Evolutionary conservation across 2,888 invertebrate genomes (phyloP).

Genomic region (Dryococelus australis): DNA sequence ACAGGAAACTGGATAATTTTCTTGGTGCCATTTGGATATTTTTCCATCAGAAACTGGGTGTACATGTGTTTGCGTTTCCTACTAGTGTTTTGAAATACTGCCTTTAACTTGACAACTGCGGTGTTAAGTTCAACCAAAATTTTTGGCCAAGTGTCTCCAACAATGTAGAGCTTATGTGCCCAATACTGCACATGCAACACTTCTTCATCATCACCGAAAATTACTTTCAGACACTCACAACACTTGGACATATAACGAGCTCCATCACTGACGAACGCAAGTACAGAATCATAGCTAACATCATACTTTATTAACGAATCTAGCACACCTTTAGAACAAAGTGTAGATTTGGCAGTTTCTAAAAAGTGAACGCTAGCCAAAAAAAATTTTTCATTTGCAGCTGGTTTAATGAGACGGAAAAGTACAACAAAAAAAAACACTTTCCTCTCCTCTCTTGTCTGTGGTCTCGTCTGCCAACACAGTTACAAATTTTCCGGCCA

Average conservation of each 20-base stretch:
- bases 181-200: slow-evolving; percentile 1
- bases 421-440: no score
- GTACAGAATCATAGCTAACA: background rate
- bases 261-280: slow-evolving; percentile 16
- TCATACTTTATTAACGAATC: no score
- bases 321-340: no score
- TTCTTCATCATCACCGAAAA: slow-evolving; percentile 1
- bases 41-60: background rate
- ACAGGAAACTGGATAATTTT: background rate
- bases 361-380: no score
- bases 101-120: background rate
- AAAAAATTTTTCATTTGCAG: no score
- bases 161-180: background rate
- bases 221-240: background rate
- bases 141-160: background rate
- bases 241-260: background rate
- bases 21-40: no score
- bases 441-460: no score
- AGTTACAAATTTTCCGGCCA: no score
- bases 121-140: background rate
- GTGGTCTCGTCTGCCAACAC: no score
- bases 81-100: slow-evolving; percentile 6
- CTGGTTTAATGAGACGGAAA: no score
- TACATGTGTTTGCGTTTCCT: background rate
- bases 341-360: no score